Evolutionary conservation across 1,140 invertebrate species (phyloP).

Genomic region (Bombus ignitus): DNA sequence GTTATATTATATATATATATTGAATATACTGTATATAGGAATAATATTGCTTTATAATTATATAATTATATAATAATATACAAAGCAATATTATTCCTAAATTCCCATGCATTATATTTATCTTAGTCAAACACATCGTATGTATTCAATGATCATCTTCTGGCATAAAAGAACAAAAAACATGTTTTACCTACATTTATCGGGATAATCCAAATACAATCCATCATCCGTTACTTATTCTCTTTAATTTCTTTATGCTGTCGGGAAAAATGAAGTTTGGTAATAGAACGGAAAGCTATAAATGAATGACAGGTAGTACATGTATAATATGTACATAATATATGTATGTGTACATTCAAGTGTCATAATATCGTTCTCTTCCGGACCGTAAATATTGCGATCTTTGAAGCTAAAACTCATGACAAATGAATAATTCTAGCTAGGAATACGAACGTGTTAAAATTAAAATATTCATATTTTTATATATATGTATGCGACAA

Average conservation of each 20-base stretch:
- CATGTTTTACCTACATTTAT: neutral
- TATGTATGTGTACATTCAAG: too few relatives aligned
- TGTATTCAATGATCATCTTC: neutral
- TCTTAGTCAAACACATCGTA: too few relatives aligned
- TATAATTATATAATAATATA: too few relatives aligned
- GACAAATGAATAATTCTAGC: neutral
- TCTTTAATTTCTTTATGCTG: neutral
- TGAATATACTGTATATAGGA: too few relatives aligned
- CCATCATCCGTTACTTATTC: neutral
- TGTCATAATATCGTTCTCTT: too few relatives aligned
- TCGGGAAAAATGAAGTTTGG: neutral
- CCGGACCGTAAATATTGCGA: too few relatives aligned
- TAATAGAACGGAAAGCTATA: neutral
- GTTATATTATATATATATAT: neutral
- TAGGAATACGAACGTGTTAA: neutral
- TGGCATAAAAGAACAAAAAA: neutral
- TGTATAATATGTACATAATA: too few relatives aligned
- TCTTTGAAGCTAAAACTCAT: neutral
- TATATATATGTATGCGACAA: neutral
- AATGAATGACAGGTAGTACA: neutral
- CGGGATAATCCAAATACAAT: neutral
- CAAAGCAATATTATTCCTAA: too few relatives aligned
- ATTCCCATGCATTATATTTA: too few relatives aligned
- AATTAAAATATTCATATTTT: neutral
- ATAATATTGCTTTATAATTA: too few relatives aligned